Base-by-base conservation (phyloP, 2,797 vertebrate species). In the Echeneis naucrates region DNA sequence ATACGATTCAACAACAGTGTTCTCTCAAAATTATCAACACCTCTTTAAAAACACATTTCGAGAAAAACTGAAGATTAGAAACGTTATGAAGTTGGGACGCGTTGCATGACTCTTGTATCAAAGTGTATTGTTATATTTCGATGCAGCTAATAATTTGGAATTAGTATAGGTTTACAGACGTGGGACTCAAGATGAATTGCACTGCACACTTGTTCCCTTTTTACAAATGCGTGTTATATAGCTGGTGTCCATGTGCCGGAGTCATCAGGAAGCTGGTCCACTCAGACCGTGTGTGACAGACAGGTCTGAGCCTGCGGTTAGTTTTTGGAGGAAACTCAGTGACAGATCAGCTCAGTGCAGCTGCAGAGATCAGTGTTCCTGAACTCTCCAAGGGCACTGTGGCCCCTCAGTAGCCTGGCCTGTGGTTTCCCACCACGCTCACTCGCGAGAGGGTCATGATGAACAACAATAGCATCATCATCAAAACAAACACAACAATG, bases 291-390 rank as follows among this genome's bases (percentile, higher is more conserved):
- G 72, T 75, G 73, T 94, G 94, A 93, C 91, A 88, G 92, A 78
- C 84, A 81, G 67, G 54, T 80, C 52, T 64, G 68, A 35, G 77
- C 73, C 67, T 87, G 89, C n/a, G 89, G 91, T 92, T 80, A 65
- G 59, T 81, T 85, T 71, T 47, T 74, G 77, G 69, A 93, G 94
- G 94, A 95, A 95, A 90, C 85, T 45, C 66, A 62, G 69, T 92
- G 94, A 93, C 94, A 95, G 90, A 95, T 94, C 94, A 92, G 89
- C 69, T 69, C 84, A 23, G 62, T 84, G 89, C 93, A 94, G 93
- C 80, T 78, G 87, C 81, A 72, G 66, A 81, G 78, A 84, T 79
- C 58, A 66, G 56, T 58, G 66, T 72, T 84, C 65, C 70, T 75
- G 64, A 81, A 64, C 45, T 58, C 68, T 44, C 10, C 53, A 14